Conservation (phyloP, 1,140 invertebrate genomes). For the Reticulitermes speratus region DNA sequence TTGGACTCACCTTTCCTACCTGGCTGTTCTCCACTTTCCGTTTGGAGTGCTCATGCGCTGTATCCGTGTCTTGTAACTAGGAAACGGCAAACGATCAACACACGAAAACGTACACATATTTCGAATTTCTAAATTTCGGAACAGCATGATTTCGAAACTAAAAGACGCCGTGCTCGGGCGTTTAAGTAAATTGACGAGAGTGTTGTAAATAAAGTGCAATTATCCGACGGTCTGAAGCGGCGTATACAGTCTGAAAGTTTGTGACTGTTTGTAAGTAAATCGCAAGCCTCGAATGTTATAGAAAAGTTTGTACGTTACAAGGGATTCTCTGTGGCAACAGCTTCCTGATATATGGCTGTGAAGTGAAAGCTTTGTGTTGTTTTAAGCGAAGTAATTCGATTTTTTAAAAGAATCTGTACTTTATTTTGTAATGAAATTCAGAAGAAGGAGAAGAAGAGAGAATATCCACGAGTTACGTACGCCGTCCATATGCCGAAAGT, state of each 20-base stretch:
- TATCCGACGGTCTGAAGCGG: background rate
- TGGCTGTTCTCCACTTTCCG: conserved; percentile 11
- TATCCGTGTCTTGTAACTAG: background rate
- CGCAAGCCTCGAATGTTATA: background rate
- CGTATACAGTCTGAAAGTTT: background rate
- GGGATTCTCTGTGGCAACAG: background rate
- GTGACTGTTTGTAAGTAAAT: background rate
- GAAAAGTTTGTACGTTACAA: background rate
- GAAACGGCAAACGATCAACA: background rate
- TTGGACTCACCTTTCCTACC: conserved; percentile 28
- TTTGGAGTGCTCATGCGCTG: background rate
- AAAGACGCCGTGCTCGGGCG: background rate
- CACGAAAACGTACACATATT: background rate
- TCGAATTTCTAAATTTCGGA: background rate
- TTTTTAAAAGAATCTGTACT: background rate
- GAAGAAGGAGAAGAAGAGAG: background rate
- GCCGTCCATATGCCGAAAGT: conserved; percentile 6
- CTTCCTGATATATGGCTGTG: background rate
- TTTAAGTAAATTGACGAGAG: background rate
- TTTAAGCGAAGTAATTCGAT: background rate
- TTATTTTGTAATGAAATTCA: background rate
- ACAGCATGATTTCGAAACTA: background rate
- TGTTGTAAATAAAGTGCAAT: background rate
- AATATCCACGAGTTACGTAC: background rate
- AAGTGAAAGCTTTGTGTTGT: background rate